Base-by-base conservation (phyloP, 2,888 invertebrate genomes). In the Alcis repandata region DNA sequence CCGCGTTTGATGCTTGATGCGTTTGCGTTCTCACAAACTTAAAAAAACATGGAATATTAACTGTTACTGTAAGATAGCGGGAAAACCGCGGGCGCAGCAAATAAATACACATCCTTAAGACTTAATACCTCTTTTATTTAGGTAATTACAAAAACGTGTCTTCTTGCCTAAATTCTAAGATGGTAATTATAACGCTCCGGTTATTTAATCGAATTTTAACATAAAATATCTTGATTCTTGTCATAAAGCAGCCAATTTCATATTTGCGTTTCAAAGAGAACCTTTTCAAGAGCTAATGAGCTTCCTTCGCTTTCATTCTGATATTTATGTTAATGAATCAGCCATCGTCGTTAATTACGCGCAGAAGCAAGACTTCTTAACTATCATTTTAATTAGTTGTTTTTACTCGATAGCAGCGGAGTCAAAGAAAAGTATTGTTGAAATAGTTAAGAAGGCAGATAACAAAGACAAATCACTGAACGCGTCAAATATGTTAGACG, bases 261-360 rank as follows among this genome's bases (percentile, higher is more conserved):
- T 49, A 51, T 59, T 59, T 41, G 15, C 27, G 0, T 40, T 60
- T 36, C 52, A 43, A 45, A 45, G 59, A 52, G n/a, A 46, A 46
- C 32, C 22, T 53, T 51, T 51, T 52, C 17, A 13, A 32, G 32
- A 41, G 38, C 54, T 61, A 61, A 61, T 48, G 61, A 61, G 61
- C 40, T 48, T 61, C 53, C 53, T 53, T 48, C 9, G 11, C 32
- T 48, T 48, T 54, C 27, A 41, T 54, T 54, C 19, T 11, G 9
- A 8, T 27, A 46, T 41, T 41, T 19, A 62, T 49, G 48, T 41
- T 56, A 48, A 62, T 56, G 40, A 56, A 62, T 41, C 56, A 2
- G 27, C 52, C 20, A 6, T 41, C 40, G 3, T 53, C 17, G 40
- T 53, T 53, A 53, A 53, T 41, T 41, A 40, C 17, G 22, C 15